Conservation (phyloP, 1,140 invertebrate species). For the Calliopsis andreniformis region DNA sequence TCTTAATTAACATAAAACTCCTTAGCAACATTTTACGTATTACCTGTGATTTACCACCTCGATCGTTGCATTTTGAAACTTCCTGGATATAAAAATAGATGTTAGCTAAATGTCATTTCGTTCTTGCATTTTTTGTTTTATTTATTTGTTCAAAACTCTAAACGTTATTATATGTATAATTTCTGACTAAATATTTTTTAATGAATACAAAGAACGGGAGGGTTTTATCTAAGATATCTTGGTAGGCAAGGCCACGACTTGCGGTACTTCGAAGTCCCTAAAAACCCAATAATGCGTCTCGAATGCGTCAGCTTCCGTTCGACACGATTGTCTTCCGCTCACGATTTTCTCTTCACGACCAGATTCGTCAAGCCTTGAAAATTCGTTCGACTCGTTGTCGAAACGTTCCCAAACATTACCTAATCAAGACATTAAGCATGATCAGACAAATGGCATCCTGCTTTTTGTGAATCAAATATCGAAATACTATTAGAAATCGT, state of each 20-base stretch:
- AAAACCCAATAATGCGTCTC: slow-evolving; percentile 16
- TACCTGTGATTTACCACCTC: neutral
- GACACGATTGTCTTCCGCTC: slow-evolving; percentile 18
- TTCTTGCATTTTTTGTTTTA: no score
- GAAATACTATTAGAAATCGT: neutral
- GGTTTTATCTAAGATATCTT: neutral
- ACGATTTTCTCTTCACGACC: neutral
- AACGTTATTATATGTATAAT: no score
- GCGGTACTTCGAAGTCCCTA: slow-evolving; percentile 19
- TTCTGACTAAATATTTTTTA: no score
- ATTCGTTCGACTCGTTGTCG: slow-evolving; percentile 2
- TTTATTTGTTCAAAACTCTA: neutral
- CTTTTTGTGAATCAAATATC: neutral
- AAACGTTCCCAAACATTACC: neutral
- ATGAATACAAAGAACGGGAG: neutral
- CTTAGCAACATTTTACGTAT: neutral
- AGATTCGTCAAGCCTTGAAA: slow-evolving; percentile 13
- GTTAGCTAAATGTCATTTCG: neutral
- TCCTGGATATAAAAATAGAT: neutral
- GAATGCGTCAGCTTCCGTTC: slow-evolving; percentile 49
- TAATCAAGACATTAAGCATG: slow-evolving; percentile 2
- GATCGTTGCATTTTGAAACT: neutral
- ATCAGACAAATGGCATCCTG: slow-evolving; percentile 34
- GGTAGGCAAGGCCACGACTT: slow-evolving; percentile 33
- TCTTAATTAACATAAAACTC: neutral